Percentiles rank a stretch among this genome's conserved stretches.
Evolutionary conservation across 1,140 invertebrate species (phyloP).

Genomic region (Pseudomyrmex concolor): DNA sequence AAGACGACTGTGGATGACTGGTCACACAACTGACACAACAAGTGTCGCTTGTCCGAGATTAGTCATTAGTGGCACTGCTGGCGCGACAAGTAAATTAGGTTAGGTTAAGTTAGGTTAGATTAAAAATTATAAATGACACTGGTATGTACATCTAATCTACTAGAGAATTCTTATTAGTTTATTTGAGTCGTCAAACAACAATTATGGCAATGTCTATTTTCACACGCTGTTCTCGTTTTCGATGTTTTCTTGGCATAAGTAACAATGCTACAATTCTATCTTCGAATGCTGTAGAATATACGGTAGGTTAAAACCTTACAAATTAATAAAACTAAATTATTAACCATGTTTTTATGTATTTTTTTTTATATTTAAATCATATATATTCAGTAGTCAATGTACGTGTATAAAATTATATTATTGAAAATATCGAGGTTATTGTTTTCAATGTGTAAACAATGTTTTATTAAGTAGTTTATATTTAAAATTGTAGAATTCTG

Average conservation of each 20-base stretch:
- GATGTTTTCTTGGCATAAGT: constrained; percentile 60
- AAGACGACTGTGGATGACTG: no score
- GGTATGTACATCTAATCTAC: no score
- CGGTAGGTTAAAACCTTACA: constrained; percentile 53
- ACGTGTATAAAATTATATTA: no score
- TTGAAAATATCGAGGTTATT: no score
- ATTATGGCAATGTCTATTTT: constrained; percentile 61
- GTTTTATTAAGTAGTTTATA: constrained; percentile 2
- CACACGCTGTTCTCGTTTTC: constrained; percentile 55
- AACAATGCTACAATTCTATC: constrained; percentile 41
- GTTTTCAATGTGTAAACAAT: no score
- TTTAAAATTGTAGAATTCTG: constrained; percentile 45
- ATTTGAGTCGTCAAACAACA: not conserved
- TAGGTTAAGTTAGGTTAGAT: no score
- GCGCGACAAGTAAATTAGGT: no score
- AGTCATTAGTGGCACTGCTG: no score
- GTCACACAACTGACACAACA: no score
- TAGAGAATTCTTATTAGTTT: no score
- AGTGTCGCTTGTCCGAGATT: no score
- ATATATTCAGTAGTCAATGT: not conserved
- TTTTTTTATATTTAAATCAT: constrained; percentile 31
- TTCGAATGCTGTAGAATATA: constrained; percentile 4
- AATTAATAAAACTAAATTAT: not conserved
- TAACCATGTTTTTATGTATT: not conserved
- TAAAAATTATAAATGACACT: no score